Base-by-base conservation (phyloP, 2,888 invertebrate genomes). In the Ptycholaimellus sp. region DNA sequence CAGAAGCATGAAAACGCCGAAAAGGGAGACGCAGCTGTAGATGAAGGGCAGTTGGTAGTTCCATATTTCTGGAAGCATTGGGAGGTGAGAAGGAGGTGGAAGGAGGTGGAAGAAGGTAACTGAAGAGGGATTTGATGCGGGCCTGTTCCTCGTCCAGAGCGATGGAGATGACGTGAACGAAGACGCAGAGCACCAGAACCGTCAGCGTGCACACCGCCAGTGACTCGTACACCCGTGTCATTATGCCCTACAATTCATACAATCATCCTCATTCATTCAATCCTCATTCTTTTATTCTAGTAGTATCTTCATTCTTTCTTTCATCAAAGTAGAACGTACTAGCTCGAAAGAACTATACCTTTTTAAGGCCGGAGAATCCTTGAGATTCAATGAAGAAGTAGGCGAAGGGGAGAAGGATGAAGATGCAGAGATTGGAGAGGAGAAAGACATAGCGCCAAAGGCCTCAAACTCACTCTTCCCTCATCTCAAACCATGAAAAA, bases 341-440 rank as follows among this genome's bases (percentile, higher is more conserved):
- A n/a, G n/a, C n/a, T n/a, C n/a, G n/a, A n/a, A n/a, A n/a, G n/a
- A n/a, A n/a, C n/a, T n/a, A n/a, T n/a, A n/a, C n/a, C n/a, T n/a
- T 75, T 48, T 73, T 71, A 53, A 77, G 75, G 6, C 85, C 83
- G 37, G 76, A 74, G 58, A 93, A 82, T 23, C 93, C 93, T 54
- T 90, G 87, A 3, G 90, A 85, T 65, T 96, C 96, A 36, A 83
- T 81, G 65, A 96, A 90, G 42, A 96, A 70, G 62, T 93, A 96
- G 13, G 93, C 82, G 61, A 96, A 96, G 20, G 93, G 96, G 52
- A 96, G 69, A 49, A 93, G 72, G 33, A 90, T 73, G 62, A 96
- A 93, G 44, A 96, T 69, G 7, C 87, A 82, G 32, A 87, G 61
- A 62, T 96, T 96, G 45, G 90, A 87, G 61, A 85, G 81, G 25